phyloP scores from a whole-genome alignment of 2,113 vertebrate species.

The Empidonax alnorum region DNA sequence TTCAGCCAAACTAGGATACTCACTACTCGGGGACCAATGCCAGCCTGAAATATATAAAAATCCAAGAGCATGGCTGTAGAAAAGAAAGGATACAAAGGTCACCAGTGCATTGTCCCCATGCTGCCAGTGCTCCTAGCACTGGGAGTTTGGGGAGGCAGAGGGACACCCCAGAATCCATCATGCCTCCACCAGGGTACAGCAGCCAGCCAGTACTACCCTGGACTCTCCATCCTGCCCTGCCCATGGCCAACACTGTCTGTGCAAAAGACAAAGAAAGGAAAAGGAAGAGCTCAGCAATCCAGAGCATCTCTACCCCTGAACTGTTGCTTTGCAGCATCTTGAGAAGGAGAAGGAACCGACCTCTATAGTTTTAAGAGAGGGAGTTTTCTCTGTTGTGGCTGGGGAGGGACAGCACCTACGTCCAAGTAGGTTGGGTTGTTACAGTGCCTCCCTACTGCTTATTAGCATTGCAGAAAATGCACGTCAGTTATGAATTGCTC shows the following conservation, averaged over 20 bases:
- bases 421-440: background rate
- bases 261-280: background rate
- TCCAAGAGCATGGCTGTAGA: background rate
- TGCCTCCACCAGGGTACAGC: background rate
- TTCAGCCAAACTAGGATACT: background rate
- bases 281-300: background rate
- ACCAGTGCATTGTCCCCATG: background rate
- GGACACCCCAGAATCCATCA: background rate
- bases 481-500: background rate
- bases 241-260: background rate
- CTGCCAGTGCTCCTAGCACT: background rate
- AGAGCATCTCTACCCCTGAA: background rate
- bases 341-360: background rate
- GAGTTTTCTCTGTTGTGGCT: background rate
- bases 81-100: background rate
- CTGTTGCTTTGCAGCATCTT: background rate
- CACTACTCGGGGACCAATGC: background rate
- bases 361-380: background rate
- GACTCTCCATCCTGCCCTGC: background rate
- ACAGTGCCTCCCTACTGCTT: background rate
- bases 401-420: background rate
- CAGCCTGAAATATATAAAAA: background rate
- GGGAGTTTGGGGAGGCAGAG: fast-evolving
- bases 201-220: background rate
- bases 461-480: background rate